These are phyloP conservation scores for Apteryx mantelli DNA, from an alignment of 2,113 vertebrate species.

Conservation along the genomic window DNA sequence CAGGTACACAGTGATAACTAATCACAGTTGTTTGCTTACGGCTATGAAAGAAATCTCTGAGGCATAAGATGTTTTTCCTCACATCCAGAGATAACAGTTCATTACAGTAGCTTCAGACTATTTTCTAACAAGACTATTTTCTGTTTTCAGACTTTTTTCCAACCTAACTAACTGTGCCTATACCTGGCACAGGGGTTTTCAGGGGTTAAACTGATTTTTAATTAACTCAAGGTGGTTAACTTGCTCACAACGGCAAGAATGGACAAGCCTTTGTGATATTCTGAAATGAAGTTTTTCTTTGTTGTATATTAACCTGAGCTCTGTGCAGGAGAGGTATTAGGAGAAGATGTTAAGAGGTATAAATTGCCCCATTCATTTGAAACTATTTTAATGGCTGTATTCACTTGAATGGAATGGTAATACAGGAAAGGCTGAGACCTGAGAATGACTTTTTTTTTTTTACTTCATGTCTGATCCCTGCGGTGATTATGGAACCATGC, in stretches of 20 bases:
- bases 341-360: neutral
- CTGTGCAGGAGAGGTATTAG: neutral
- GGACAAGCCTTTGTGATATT: neutral
- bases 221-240: neutral
- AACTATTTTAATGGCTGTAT: neutral
- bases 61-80: neutral
- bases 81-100: neutral
- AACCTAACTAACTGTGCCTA: fast-evolving
- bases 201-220: neutral
- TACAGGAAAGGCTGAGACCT: neutral
- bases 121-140: neutral
- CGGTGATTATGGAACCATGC: neutral
- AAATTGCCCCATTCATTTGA: neutral
- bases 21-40: neutral
- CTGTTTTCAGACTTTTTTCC: neutral
- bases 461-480: neutral
- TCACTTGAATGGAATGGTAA: neutral
- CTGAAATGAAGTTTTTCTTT: neutral
- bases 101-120: neutral
- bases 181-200: neutral
- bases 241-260: neutral
- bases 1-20: fast-evolving
- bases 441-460: neutral
- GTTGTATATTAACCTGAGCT: neutral
- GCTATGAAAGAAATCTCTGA: neutral